Percentiles rank a stretch among this genome's conserved stretches.
These are phyloP conservation scores for Osmerus mordax DNA, from an alignment of 2,113 vertebrate species.

Conservation along the genomic window DNA sequence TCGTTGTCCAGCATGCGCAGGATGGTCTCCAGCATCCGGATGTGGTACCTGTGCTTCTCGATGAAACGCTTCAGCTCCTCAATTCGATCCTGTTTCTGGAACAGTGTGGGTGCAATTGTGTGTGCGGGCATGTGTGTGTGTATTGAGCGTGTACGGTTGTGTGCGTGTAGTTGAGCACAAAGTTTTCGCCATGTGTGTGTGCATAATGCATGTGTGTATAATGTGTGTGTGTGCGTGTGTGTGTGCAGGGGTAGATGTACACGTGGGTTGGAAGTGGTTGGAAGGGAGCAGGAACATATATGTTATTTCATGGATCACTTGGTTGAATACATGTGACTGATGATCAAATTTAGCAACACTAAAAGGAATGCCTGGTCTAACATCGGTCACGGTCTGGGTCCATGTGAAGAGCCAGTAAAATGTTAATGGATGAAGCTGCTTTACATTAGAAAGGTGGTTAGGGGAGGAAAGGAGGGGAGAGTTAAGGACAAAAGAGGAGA, in stretches of 20 bases:
- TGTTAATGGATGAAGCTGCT: too few relatives aligned
- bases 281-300: too few relatives aligned
- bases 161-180: not conserved
- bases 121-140: not conserved
- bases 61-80: constrained; percentile 86
- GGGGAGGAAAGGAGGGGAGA: not conserved
- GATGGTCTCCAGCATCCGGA: constrained; percentile 87
- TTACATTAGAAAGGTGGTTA: too few relatives aligned
- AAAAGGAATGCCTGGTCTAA: too few relatives aligned
- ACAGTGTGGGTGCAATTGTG: not conserved
- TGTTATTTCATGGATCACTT: too few relatives aligned
- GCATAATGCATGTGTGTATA: not conserved
- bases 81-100: constrained; percentile 84
- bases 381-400: too few relatives aligned
- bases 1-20: constrained; percentile 89
- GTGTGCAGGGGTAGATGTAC: not conserved
- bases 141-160: not conserved
- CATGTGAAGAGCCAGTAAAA: too few relatives aligned
- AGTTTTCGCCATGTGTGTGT: not conserved
- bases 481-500: not conserved
- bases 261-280: not conserved
- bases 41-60: constrained; percentile 84
- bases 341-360: too few relatives aligned
- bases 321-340: too few relatives aligned
- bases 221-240: not conserved